Conservation (phyloP, 2,888 invertebrate genomes). For the Nycteola revayana region DNA sequence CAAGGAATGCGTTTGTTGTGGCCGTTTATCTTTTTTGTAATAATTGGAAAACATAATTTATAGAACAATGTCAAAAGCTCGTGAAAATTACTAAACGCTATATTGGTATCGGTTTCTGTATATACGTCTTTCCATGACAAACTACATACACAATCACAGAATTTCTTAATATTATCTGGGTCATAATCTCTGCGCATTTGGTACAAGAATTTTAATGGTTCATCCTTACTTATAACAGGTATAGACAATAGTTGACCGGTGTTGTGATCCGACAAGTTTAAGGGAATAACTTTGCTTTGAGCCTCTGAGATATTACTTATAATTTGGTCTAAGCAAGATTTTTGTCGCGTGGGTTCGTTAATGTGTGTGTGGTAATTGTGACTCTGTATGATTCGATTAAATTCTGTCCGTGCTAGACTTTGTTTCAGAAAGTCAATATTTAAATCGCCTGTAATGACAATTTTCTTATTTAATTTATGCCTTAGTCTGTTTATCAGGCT, state of each 20-base stretch:
- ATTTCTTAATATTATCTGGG: background rate
- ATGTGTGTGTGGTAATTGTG: too few relatives aligned
- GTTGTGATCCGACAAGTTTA: conserved; percentile 2
- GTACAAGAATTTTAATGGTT: background rate
- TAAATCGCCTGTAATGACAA: too few relatives aligned
- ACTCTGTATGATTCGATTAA: too few relatives aligned
- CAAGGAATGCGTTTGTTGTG: background rate
- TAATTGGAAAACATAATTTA: conserved; percentile 2
- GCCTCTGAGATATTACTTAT: background rate
- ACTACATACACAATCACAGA: background rate
- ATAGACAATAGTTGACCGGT: conserved; percentile 2
- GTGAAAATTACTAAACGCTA: background rate
- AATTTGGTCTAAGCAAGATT: background rate
- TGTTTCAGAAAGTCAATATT: too few relatives aligned
- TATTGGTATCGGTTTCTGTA: background rate
- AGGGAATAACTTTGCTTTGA: background rate
- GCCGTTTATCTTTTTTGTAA: background rate
- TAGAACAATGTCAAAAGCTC: background rate
- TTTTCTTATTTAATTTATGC: too few relatives aligned
- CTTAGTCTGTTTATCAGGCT: too few relatives aligned
- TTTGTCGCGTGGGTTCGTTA: too few relatives aligned
- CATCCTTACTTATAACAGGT: background rate
- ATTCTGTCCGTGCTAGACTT: too few relatives aligned
- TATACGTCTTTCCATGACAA: background rate
- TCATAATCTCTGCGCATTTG: conserved; percentile 3